These are phyloP conservation scores for Apotomis turbidana DNA, from an alignment of 2,888 invertebrate species.

Conservation along the genomic window DNA sequence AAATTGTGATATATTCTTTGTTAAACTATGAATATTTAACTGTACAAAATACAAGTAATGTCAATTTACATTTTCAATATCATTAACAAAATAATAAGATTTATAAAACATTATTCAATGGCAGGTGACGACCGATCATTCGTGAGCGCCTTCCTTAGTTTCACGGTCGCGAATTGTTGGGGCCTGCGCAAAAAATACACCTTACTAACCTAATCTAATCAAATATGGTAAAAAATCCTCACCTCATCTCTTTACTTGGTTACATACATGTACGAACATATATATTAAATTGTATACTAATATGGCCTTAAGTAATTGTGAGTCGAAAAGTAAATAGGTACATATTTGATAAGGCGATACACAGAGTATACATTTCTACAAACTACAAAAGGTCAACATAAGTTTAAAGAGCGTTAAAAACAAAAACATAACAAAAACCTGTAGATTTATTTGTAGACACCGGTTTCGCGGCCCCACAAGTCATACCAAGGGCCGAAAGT, in stretches of 20 bases:
- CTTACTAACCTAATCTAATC: constrained; percentile 26
- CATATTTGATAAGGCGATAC: constrained; percentile 26
- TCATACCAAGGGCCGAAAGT: constrained; percentile 95
- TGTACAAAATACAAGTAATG: constrained; percentile 82
- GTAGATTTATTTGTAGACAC: constrained; percentile 81
- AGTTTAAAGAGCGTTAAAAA: constrained; percentile 44
- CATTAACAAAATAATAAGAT: constrained; percentile 78
- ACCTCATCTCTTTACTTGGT: neutral
- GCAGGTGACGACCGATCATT: constrained; percentile 93
- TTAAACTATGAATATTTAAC: constrained; percentile 84
- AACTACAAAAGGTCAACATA: constrained; percentile 40
- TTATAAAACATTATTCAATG: constrained; percentile 80
- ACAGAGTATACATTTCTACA: constrained; percentile 25
- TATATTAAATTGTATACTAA: constrained; percentile 37
- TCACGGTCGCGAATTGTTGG: constrained; percentile 94
- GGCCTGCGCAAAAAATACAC: constrained; percentile 84
- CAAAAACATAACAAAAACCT: constrained; percentile 59
- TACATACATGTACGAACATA: constrained; percentile 18
- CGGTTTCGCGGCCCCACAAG: constrained; percentile 91
- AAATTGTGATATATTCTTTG: constrained; percentile 84
- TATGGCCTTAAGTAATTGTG: constrained; percentile 41
- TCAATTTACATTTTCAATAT: constrained; percentile 80
- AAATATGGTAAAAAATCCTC: constrained; percentile 31
- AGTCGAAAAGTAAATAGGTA: constrained; percentile 14
- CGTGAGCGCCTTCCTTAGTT: constrained; percentile 93